Percentiles rank a stretch among this genome's conserved stretches.
These are phyloP conservation scores for Drepana falcataria DNA, from an alignment of 2,888 invertebrate species.

Conservation along the genomic window DNA sequence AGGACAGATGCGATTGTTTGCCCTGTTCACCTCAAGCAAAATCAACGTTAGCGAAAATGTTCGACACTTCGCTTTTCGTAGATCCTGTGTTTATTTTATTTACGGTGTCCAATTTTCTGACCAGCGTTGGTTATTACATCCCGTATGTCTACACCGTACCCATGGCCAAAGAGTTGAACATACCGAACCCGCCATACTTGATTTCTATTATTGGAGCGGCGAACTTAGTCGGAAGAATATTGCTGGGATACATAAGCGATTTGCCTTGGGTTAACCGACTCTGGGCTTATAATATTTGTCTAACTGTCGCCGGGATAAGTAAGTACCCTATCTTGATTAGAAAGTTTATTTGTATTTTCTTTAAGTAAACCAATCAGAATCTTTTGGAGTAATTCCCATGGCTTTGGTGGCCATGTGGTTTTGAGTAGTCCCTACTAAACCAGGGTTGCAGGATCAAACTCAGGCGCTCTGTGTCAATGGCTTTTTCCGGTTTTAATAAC, in stretches of 20 bases:
- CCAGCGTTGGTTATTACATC: constrained; percentile 96
- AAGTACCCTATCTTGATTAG: too few relatives aligned
- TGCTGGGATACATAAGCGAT: constrained; percentile 92
- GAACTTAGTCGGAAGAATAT: constrained; percentile 92
- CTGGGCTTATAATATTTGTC: constrained; percentile 91
- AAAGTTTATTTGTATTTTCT: too few relatives aligned
- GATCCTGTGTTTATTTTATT: constrained; percentile 94
- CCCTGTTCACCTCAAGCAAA: constrained; percentile 84
- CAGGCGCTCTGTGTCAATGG: too few relatives aligned
- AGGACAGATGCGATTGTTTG: constrained; percentile 77
- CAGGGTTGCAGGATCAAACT: too few relatives aligned
- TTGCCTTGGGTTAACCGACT: constrained; percentile 95
- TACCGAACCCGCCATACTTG: constrained; percentile 83
- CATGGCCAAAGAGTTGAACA: constrained; percentile 81
- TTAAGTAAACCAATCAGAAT: too few relatives aligned
- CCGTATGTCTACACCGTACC: constrained; percentile 93
- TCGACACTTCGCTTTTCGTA: constrained; percentile 89
- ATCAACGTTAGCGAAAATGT: constrained; percentile 87
- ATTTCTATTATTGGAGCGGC: constrained; percentile 91
- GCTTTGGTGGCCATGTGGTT: too few relatives aligned
- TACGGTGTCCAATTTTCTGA: constrained; percentile 94
- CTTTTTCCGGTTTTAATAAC: too few relatives aligned
- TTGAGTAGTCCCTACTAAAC: too few relatives aligned
- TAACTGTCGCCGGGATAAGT: constrained; percentile 93
- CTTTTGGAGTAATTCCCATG: too few relatives aligned